Base-by-base conservation (phyloP, 2,797 vertebrate species). In the Monodelphis domestica region DNA sequence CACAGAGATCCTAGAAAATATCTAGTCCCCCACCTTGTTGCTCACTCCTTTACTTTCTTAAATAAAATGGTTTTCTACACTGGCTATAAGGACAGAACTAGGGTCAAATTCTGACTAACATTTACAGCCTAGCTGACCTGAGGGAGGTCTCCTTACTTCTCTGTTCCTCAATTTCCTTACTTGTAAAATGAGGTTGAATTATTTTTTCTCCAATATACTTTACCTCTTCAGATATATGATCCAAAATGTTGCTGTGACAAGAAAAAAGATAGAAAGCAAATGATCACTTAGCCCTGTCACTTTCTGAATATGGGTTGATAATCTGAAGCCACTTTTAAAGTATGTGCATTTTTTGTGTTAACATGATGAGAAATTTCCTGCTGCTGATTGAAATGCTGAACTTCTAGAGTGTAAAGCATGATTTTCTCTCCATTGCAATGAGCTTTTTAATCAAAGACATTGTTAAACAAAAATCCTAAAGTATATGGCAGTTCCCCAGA, bases 391-490 rank as follows among this genome's bases (percentile, higher is more conserved):
- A 38, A 93, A 29, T 91, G 89, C 28, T 91, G 50, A 93, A 92
- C 38, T 93, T 88, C 90, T 87, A 89, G 6, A 90, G 0, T 0
- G 57, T 90, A 88, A 95, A 94, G 1, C 54, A n/a, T 78, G 17
- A 89, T 63, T 94, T 97, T 97, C 38, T 96, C 63, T 70, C 52
- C 90, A 93, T 45, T 54, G 90, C 59, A 45, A 15, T 93, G 33
- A 92, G 29, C 2, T 96, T 94, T 97, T 93, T 89, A 96, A 97
- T 96, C 9, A 92, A 84, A 97, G n/a, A 2, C 87, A 96, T 89
- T 94, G 90, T 92, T 95, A 97, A 97, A 96, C 52, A 93, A 90
- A 29, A 96, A 94, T 90, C 9, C 45, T 92, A 90, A 96, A 93
- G 89, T 78, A 33, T 70, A 7, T 94, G 53, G 21, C 54, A 21